A percentile compares a stretch with the other conserved stretches of the same genome.
phyloP scores from a whole-genome alignment of 2,888 invertebrate genomes.

The Diaperis boleti region DNA sequence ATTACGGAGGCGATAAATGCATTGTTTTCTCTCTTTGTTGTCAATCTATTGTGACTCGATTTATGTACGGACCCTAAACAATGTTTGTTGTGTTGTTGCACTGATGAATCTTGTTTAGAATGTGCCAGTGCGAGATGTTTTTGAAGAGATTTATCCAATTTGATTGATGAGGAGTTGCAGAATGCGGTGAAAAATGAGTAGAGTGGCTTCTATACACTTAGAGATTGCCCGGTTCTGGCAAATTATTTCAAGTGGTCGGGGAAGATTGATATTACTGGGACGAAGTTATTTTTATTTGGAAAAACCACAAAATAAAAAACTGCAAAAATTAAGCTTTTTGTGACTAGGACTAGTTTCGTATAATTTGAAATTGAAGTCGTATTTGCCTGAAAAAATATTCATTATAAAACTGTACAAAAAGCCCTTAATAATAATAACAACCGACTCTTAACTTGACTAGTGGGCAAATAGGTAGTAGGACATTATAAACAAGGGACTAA shows the following conservation, averaged over 20 bases:
- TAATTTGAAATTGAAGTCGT: too few relatives aligned
- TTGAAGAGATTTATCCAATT: constrained; percentile 14
- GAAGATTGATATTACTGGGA: not conserved
- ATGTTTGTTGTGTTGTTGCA: constrained; percentile 44
- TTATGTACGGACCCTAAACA: constrained; percentile 25
- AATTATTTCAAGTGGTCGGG: constrained; percentile 17
- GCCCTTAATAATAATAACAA: too few relatives aligned
- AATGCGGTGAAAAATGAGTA: constrained; percentile 28
- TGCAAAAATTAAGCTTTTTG: not conserved
- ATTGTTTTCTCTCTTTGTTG: constrained; percentile 41
- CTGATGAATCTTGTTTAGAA: constrained; percentile 34
- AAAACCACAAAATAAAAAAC: too few relatives aligned
- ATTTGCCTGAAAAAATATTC: too few relatives aligned
- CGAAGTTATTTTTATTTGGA: not conserved
- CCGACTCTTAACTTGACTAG: too few relatives aligned
- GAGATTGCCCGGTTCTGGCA: constrained; percentile 11
- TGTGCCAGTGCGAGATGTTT: constrained; percentile 21
- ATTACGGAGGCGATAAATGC: constrained; percentile 20
- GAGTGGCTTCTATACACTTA: constrained; percentile 9
- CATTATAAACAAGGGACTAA: too few relatives aligned
- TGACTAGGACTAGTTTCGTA: too few relatives aligned
- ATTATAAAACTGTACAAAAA: too few relatives aligned
- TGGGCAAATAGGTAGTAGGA: too few relatives aligned
- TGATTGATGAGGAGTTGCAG: constrained; percentile 28
- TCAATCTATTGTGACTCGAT: constrained; percentile 43